Base-by-base conservation (phyloP, 2,888 invertebrate genomes). In the Petrolisthes cinctipes region DNA sequence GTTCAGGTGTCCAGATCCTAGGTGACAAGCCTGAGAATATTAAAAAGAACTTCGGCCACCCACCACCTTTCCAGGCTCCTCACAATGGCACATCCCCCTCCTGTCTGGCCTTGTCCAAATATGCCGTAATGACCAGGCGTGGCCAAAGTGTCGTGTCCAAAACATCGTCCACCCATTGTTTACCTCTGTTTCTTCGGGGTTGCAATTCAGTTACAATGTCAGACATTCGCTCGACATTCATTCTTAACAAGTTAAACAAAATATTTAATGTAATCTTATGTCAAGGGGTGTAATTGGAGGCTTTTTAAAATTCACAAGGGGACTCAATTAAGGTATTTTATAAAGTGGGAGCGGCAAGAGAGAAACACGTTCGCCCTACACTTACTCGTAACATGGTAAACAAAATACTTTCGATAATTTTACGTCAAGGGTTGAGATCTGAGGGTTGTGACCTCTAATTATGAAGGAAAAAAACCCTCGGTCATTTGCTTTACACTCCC, bases 51-150 rank as follows among this genome's bases (percentile, higher is more conserved):
- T 37, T 2, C 37, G 37, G 37, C 37, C 37, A 37, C 37, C 71
- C n/a, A 14, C 20, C 71, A 71, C 71, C 71, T 71, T 6, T n/a
- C 71, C 71, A 14, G 20, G 1, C 71, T 20, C 14, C 20, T 4
- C 20, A 71, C 71, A 71, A 71, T 71, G 71, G n/a, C 71, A 71
- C 71, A 71, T n/a, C 71, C 17, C 14, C 37, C 37, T 37, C 37
- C 71, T 71, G 71, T 20, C 71, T n/a, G n/a, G 71, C 20, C 71
- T 6, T 6, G 71, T 71, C 71, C 71, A 17, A n/a, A 71, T 71
- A 71, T 71, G 71, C 20, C 17, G 71, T 71, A 71, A 71, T 71
- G 71, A 71, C 71, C 71, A 71, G 71, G 71, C 71, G 71, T 11
- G 71, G 71, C 71, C n/a, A 6, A 14, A 71, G 20, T 71, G 71